Percentiles rank a stretch among this genome's conserved stretches.
These are phyloP conservation scores for Leptinotarsa texana DNA, from an alignment of 1,140 invertebrate genomes.

Conservation along the genomic window DNA sequence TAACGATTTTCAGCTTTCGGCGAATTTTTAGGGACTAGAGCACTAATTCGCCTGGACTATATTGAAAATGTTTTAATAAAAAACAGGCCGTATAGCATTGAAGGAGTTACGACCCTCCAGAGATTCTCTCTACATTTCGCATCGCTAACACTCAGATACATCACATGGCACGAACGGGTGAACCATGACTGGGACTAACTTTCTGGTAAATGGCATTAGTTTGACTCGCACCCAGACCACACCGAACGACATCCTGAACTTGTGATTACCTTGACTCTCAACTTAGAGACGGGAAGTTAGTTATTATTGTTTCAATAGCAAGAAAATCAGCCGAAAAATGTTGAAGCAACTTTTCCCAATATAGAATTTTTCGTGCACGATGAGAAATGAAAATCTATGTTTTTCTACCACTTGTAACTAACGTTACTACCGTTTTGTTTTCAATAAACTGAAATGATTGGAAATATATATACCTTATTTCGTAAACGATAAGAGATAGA, in stretches of 20 bases:
- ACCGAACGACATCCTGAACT: not conserved
- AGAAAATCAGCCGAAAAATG: no score
- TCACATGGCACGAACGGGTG: conserved; percentile 3
- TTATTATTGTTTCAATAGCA: not conserved
- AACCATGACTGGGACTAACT: conserved; percentile 13
- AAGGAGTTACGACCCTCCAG: not conserved
- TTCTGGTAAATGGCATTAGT: conserved; percentile 24
- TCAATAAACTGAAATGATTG: no score
- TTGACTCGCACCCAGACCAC: conserved; percentile 6
- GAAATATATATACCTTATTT: no score
- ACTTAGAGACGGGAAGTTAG: not conserved
- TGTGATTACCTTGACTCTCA: not conserved
- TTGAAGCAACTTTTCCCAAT: no score
- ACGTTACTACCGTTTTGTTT: no score
- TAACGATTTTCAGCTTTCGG: no score
- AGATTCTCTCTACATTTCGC: conserved; percentile 7
- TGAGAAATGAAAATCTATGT: no score
- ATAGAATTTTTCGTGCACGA: no score
- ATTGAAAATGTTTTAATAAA: not conserved
- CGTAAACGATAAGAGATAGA: no score
- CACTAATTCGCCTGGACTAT: no score
- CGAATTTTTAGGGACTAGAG: no score
- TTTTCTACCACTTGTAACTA: no score
- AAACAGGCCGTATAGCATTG: not conserved
- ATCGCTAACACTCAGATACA: conserved; percentile 23